A percentile compares a stretch with the other conserved stretches of the same genome.
Evolutionary conservation across 2,888 invertebrate genomes (phyloP).

Genomic region (Drosophila meridionalis): DNA sequence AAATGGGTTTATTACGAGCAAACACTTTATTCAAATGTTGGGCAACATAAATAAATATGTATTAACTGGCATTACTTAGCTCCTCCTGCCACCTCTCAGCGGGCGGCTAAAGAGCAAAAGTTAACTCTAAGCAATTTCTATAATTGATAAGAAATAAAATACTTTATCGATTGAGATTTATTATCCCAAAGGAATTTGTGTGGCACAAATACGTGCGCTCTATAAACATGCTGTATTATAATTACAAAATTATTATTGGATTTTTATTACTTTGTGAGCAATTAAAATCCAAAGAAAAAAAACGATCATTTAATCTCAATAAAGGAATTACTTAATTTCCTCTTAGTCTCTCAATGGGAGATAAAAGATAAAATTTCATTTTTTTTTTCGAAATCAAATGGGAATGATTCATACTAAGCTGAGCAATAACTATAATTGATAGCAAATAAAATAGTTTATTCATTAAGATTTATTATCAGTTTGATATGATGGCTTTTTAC

Average conservation of each 20-base stretch:
- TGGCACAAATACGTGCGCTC: too few relatives aligned
- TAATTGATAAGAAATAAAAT: conserved; percentile 11
- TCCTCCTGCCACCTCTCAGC: background rate
- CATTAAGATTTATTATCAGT: background rate
- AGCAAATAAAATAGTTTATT: background rate
- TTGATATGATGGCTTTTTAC: background rate
- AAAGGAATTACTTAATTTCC: background rate
- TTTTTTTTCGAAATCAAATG: background rate
- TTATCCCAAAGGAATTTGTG: conserved; percentile 1
- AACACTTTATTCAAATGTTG: conserved; percentile 74
- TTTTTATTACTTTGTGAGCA: background rate
- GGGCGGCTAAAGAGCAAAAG: conserved; percentile 17
- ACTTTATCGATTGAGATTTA: conserved; percentile 11
- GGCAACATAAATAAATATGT: conserved; percentile 70
- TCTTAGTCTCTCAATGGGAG: background rate
- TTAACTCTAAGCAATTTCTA: conserved; percentile 13
- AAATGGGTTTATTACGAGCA: conserved; percentile 80
- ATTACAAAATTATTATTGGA: conserved; percentile 1
- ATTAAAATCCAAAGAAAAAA: background rate
- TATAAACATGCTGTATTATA: background rate
- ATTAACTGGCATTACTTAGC: conserved; percentile 44
- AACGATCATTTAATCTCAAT: background rate
- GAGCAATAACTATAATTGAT: background rate
- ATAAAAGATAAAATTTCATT: background rate
- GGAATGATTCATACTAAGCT: background rate